phyloP scores from a whole-genome alignment of 2,113 vertebrate species.

The Saguinus midas region DNA sequence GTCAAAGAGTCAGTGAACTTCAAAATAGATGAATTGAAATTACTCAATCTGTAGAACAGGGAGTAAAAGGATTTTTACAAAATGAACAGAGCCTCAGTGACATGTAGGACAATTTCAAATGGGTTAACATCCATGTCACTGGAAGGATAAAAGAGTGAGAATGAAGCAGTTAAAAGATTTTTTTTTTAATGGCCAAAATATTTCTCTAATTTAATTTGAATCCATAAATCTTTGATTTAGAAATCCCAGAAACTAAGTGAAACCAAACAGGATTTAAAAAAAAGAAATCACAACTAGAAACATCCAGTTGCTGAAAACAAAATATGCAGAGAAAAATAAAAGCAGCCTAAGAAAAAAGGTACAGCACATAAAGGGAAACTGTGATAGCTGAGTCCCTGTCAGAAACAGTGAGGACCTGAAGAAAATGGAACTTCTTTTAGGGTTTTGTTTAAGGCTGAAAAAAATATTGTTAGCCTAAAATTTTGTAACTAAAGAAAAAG shows the following conservation, averaged over 20 bases:
- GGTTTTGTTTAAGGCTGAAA: neutral
- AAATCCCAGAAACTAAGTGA: neutral
- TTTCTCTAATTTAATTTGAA: neutral
- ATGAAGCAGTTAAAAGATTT: neutral
- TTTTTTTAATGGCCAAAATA: neutral
- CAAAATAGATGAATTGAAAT: neutral
- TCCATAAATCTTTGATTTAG: neutral
- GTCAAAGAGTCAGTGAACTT: neutral
- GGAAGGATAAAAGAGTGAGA: neutral
- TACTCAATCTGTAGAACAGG: neutral
- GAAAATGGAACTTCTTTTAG: neutral
- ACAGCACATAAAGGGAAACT: neutral
- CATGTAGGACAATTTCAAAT: neutral
- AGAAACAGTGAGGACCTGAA: neutral
- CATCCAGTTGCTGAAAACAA: neutral
- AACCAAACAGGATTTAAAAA: neutral
- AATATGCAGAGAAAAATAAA: neutral
- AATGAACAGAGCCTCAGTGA: neutral
- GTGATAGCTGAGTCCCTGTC: neutral
- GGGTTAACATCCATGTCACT: neutral
- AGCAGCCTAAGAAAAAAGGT: neutral
- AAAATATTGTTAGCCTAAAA: neutral
- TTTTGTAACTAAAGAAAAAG: neutral
- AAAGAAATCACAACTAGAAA: neutral
- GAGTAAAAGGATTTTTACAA: neutral